Evolutionary conservation across 2,888 invertebrate species (phyloP).

Genomic region (Nemotelus nigrinus): DNA sequence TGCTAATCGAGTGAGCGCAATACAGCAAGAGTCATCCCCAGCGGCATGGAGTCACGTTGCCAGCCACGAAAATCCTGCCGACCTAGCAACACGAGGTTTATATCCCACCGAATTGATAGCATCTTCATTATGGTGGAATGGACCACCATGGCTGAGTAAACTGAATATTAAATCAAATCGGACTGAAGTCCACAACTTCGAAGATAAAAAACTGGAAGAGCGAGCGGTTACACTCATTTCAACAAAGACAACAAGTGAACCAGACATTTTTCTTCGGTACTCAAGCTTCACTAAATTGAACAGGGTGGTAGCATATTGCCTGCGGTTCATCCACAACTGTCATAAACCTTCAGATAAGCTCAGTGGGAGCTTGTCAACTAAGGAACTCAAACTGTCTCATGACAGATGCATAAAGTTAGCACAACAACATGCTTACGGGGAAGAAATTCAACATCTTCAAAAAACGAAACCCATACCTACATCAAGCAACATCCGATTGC

Average conservation of each 20-base stretch:
- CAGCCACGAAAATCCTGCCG: conserved; percentile 52
- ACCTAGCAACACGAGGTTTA: conserved; percentile 52
- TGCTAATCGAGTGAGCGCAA: conserved; percentile 52
- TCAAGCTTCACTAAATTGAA: background rate
- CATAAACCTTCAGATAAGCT: too few relatives aligned
- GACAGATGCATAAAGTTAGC: too few relatives aligned
- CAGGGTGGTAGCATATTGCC: background rate
- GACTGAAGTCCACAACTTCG: background rate
- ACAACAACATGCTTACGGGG: too few relatives aligned
- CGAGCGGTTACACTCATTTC: background rate
- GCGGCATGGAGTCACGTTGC: conserved; percentile 51
- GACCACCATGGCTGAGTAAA: conserved; percentile 49
- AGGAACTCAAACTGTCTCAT: too few relatives aligned
- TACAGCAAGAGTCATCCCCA: conserved; percentile 43
- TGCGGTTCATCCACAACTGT: background rate
- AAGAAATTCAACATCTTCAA: too few relatives aligned
- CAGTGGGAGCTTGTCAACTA: too few relatives aligned
- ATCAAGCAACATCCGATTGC: too few relatives aligned
- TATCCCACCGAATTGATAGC: conserved; percentile 46
- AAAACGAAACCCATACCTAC: too few relatives aligned
- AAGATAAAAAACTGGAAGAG: background rate
- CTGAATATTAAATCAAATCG: too few relatives aligned
- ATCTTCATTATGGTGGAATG: conserved; percentile 52
- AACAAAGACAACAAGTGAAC: background rate
- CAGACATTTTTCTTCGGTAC: background rate